Evolutionary conservation across 1,140 invertebrate genomes (phyloP).

Genomic region (Euwallacea fornicatus): DNA sequence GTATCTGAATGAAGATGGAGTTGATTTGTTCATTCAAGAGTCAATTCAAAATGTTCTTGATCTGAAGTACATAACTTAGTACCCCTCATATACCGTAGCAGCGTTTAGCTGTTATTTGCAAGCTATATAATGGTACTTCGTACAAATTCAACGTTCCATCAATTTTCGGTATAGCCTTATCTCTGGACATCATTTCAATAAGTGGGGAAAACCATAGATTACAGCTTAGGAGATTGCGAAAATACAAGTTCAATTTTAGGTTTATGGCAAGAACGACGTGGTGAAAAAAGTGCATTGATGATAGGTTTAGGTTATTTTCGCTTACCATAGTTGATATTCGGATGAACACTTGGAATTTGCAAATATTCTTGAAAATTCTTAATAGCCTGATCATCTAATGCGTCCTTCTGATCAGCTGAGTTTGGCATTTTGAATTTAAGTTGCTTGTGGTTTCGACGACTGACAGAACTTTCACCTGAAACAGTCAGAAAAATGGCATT

Average conservation of each 20-base stretch:
- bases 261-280: background rate
- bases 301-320: conserved; percentile 11
- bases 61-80: no score
- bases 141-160: background rate
- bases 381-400: conserved; percentile 64
- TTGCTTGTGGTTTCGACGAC: no score
- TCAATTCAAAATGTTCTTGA: no score
- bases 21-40: no score
- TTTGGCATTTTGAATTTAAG: background rate
- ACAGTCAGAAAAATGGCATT: no score
- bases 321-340: conserved; percentile 80
- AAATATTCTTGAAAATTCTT: conserved; percentile 79
- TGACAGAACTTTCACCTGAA: no score
- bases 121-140: background rate
- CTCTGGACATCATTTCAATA: background rate
- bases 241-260: background rate
- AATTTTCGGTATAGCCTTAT: background rate
- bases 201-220: background rate
- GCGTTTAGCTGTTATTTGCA: no score
- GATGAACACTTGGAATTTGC: conserved; percentile 78
- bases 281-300: background rate
- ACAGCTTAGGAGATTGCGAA: background rate
- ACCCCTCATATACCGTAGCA: no score
- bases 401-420: conserved; percentile 42
- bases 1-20: no score